Evolutionary conservation across 2,888 invertebrate species (phyloP), one percentile per base, ranked within the genome.

Genomic region (Papilio gigon): DNA sequence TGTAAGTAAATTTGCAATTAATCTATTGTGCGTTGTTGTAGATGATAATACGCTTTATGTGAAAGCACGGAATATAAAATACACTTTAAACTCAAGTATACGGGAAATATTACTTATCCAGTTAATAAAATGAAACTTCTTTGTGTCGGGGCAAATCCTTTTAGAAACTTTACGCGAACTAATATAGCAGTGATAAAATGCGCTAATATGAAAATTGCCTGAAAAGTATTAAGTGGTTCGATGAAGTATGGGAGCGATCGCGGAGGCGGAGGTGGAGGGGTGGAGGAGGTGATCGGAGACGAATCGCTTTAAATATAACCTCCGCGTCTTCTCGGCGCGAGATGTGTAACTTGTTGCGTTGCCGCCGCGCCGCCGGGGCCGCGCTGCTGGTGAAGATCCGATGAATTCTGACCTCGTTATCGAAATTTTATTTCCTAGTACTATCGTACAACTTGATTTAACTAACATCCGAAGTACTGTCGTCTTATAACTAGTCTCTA

Each of bases 321-420:
- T 83, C 20, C 80, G 85, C 82, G 81, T 81, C 83, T 84, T 82
- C 83, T 84, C 82, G 81, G 79, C 77, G 79, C 83, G 84, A 83
- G 84, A 84, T 80, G 76, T 80, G 81, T 83, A 79, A 89, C 90
- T 89, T 90, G 90, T 90, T 90, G 90, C 90, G 85, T 81, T 83
- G 72, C 72, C 65, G 63, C 67, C 60, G 69, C 71, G 66, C 61
- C 33, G 53, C 25, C 65, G 60, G 68, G 71, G 65, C 63, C 35
- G 30, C 27, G n/a, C 27, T 61, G 58, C 53, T 70, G 58, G 17
- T 20, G 30, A 62, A 47, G 62, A 59, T 67, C 59, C 62, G 67
- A 67, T 61, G 61, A 40, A 30, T 67, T 42, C 30, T 58, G 62
- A 62, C 53, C 14, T 67, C 25, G 33, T 62, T 53, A 65, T 22